Evolutionary conservation across 2,113 vertebrate species (phyloP).

Genomic region (Apistogramma diplotaenia): DNA sequence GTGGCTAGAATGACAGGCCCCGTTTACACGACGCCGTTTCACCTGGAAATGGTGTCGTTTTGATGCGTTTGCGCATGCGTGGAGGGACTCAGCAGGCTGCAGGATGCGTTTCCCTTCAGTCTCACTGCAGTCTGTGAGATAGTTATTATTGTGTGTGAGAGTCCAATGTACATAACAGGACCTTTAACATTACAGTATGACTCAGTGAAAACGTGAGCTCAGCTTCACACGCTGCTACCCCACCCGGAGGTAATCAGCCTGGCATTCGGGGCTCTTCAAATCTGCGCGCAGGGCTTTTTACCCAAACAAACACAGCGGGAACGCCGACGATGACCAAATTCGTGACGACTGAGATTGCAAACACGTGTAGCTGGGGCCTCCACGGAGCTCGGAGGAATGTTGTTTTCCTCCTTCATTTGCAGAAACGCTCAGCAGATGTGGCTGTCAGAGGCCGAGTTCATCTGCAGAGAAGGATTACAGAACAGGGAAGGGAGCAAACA

Average conservation of each 20-base stretch:
- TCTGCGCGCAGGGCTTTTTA: slow-evolving; percentile 12
- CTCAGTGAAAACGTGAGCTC: neutral
- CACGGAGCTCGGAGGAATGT: neutral
- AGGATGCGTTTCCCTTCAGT: no score
- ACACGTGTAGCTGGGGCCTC: slow-evolving; percentile 30
- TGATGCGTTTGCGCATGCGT: no score
- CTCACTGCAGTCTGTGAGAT: no score
- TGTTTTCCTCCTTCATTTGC: slow-evolving; percentile 34
- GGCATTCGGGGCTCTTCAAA: neutral
- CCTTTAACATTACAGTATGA: slow-evolving; percentile 21
- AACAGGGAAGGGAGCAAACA: slow-evolving; percentile 11
- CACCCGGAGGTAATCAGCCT: slow-evolving; percentile 26
- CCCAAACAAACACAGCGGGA: slow-evolving; percentile 50
- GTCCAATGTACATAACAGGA: neutral
- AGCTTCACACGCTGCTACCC: neutral
- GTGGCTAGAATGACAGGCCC: rapidly evolving
- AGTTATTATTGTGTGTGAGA: no score
- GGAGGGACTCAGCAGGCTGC: no score
- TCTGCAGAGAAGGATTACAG: slow-evolving; percentile 26
- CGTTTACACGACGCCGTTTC: no score
- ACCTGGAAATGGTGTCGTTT: no score
- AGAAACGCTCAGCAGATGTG: slow-evolving; percentile 46
- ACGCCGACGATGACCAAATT: neutral
- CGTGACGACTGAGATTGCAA: slow-evolving; percentile 34
- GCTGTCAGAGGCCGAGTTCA: slow-evolving; percentile 4